Evolutionary conservation across 2,888 invertebrate genomes (phyloP), one percentile per base, ranked within the genome.

Genomic region (Heteromyza rotundicornis): DNA sequence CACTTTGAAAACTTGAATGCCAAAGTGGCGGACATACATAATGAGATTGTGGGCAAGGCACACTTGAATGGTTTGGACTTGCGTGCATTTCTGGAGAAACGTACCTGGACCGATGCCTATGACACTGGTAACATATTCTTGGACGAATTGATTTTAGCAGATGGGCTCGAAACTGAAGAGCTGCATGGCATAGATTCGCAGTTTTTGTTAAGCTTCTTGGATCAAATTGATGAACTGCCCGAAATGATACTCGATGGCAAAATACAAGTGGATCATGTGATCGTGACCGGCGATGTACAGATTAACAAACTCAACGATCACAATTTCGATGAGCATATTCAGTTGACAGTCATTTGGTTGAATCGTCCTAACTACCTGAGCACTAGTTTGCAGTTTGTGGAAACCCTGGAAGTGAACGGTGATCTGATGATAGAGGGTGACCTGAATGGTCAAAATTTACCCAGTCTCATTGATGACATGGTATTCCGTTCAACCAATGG

Each of bases 211-310:
- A 64, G 68, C 16, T 75, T 80, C 49, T 54, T 78, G 40, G 64
- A 73, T 27, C 70, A 78, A 74, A 73, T 74, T 62, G 67, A 78
- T 73, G 65, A 81, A 66, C 56, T 77, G 77, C 70, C 77, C 32
- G 59, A 73, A 68, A 67, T 80, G 65, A 76, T 87, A 24, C 68
- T 80, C 7, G 69, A 75, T 20, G 85, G 85, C 1, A 77, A 83
- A 57, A 70, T 86, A 7, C 71, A 75, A 54, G 79, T 86, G n/a
- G 84, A 84, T 44, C 77, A 81, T 17, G 70, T 86, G 8, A 70
- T 74, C 5, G 70, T 84, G 5, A 72, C 75, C 10, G 80, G 79
- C 1, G 70, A 73, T 19, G 71, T 82, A 1, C 70, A 74, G 32
- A 52, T 70, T 0, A 61, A 70, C 1, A 61, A 63, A 8, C 62